Evolutionary conservation across 2,797 vertebrate genomes (phyloP).

Genomic region (Orestias chungarensis): DNA sequence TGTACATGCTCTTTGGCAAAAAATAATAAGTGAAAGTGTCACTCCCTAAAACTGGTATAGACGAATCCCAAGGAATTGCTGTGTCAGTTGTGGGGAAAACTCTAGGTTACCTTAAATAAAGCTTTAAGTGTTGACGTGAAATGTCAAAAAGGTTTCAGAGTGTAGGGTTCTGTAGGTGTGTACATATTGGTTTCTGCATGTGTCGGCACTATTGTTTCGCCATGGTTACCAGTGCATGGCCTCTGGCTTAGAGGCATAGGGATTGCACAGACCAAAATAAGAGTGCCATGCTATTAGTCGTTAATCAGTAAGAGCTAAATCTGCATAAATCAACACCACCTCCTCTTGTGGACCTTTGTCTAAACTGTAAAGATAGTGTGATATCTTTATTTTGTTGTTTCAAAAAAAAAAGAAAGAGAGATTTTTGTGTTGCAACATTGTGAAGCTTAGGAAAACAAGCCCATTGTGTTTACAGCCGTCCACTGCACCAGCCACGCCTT

Average conservation of each 20-base stretch:
- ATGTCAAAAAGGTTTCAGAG: neutral
- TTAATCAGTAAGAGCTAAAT: slow-evolving; percentile 67
- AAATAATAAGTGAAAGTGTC: neutral
- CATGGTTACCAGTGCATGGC: slow-evolving; percentile 59
- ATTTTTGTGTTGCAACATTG: slow-evolving; percentile 18
- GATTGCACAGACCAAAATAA: slow-evolving; percentile 64
- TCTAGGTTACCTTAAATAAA: neutral
- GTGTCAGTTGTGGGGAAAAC: neutral
- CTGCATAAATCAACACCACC: slow-evolving; percentile 53
- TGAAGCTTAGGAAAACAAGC: slow-evolving; percentile 39
- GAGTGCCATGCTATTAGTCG: slow-evolving; percentile 53
- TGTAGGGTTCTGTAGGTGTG: slow-evolving; percentile 17
- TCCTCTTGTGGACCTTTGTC: slow-evolving; percentile 44
- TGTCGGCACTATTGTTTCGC: slow-evolving; percentile 62
- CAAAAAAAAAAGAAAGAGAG: slow-evolving; percentile 3
- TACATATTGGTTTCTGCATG: slow-evolving; percentile 42
- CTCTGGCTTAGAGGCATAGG: slow-evolving; percentile 57
- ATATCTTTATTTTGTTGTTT: slow-evolving; percentile 37
- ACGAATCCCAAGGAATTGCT: no score
- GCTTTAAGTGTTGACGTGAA: neutral
- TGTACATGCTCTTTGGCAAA: neutral
- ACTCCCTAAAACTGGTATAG: neutral
- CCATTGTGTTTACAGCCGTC: slow-evolving; percentile 51
- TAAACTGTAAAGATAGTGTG: slow-evolving; percentile 38
- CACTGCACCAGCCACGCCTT: slow-evolving; percentile 74